phyloP scores from a whole-genome alignment of 2,888 invertebrate species.

The Leptarthrus brevirostris region DNA sequence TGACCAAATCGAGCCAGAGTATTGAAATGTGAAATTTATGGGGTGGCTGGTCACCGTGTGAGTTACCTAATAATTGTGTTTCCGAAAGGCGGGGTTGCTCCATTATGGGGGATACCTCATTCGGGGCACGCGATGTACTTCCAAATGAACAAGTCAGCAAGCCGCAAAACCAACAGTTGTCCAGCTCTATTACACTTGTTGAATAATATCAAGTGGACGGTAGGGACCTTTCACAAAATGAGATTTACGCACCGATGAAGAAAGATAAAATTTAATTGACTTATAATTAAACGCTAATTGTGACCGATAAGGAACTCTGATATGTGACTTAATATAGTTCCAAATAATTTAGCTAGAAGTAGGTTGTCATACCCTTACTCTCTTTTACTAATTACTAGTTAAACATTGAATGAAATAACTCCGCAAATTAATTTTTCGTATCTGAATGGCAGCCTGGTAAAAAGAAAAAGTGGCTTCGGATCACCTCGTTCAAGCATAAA shows the following conservation, averaged over 20 bases:
- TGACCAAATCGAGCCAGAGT: background rate
- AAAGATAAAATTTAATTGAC: slow-evolving; percentile 30
- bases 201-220: background rate
- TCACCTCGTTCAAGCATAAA: too few relatives aligned
- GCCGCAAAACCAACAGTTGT: slow-evolving; percentile 29
- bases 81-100: background rate
- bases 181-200: slow-evolving; percentile 35
- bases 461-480: too few relatives aligned
- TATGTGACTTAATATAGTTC: background rate
- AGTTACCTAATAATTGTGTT: slow-evolving; percentile 18
- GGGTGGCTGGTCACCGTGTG: background rate
- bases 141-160: slow-evolving; percentile 38
- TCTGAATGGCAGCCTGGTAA: too few relatives aligned
- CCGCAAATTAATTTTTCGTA: too few relatives aligned
- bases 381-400: too few relatives aligned
- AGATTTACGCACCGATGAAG: slow-evolving; percentile 11
- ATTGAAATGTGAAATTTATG: slow-evolving; percentile 38
- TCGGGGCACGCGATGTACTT: slow-evolving; percentile 18
- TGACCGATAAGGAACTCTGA: background rate
- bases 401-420: too few relatives aligned
- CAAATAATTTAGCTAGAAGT: too few relatives aligned
- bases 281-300: slow-evolving; percentile 21
- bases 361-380: too few relatives aligned
- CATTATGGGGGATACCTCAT: slow-evolving; percentile 8
- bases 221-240: background rate